Percentiles rank a stretch among this genome's conserved stretches.
Evolutionary conservation across 2,888 invertebrate genomes (phyloP).

Genomic region (Camptogramma bilineatum): DNA sequence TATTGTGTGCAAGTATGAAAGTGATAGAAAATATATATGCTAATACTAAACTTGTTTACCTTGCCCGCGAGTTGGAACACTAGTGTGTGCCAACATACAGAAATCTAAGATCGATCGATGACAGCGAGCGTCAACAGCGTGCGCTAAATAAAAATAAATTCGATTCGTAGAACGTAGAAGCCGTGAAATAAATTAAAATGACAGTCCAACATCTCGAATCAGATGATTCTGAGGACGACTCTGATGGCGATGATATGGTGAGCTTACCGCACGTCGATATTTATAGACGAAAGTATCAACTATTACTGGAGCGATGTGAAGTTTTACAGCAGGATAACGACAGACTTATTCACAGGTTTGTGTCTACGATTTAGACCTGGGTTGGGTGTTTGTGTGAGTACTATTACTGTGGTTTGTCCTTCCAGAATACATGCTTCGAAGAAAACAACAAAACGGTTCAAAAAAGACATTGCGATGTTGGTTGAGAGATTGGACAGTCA

Average conservation of each 20-base stretch:
- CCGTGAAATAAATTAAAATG: conserved; percentile 84
- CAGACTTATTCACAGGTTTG: conserved; percentile 88
- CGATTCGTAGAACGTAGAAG: conserved; percentile 77
- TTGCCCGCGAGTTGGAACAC: neutral
- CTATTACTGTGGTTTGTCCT: conserved; percentile 50
- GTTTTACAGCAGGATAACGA: conserved; percentile 92
- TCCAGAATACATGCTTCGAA: conserved; percentile 89
- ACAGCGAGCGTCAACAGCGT: conserved; percentile 57
- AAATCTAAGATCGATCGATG: conserved; percentile 40
- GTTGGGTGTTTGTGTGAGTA: conserved; percentile 42
- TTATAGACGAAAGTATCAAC: conserved; percentile 90
- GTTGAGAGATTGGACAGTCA: conserved; percentile 88
- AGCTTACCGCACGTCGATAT: conserved; percentile 86
- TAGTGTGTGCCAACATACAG: conserved; percentile 46
- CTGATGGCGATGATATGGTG: conserved; percentile 77
- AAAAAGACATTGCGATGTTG: conserved; percentile 89
- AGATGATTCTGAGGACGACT: conserved; percentile 82
- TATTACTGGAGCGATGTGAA: conserved; percentile 90
- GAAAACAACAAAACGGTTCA: conserved; percentile 87
- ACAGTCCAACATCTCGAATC: conserved; percentile 83
- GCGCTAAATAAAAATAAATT: conserved; percentile 69
- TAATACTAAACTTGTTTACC: neutral
- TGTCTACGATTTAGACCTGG: conserved; percentile 47
- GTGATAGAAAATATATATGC: conserved; percentile 5
- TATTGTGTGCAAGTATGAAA: neutral